Conservation (phyloP, 2,113 vertebrate species). For the Corythoichthys intestinalis region DNA sequence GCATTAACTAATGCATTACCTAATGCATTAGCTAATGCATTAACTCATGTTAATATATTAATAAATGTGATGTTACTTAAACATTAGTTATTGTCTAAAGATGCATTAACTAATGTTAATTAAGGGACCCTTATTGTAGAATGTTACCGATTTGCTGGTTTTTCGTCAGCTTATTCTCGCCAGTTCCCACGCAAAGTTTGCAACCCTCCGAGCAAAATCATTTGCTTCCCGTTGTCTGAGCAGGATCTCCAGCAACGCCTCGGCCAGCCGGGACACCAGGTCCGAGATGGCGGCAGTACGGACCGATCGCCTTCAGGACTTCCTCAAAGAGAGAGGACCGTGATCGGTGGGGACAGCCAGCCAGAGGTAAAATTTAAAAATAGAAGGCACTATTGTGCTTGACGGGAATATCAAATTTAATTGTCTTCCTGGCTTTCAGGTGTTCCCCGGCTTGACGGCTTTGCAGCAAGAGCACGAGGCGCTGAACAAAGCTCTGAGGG, state of each 20-base stretch:
- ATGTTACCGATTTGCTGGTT: too few species aligned
- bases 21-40: too few species aligned
- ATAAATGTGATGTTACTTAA: too few species aligned
- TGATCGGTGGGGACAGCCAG: constrained; percentile 74
- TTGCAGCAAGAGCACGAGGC: constrained; percentile 76
- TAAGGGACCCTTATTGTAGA: too few species aligned
- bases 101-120: too few species aligned
- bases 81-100: too few species aligned
- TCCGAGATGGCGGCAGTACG: constrained; percentile 39
- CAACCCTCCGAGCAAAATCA: background rate
- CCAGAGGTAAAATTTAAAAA: constrained; percentile 53
- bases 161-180: too few species aligned
- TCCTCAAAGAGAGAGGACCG: constrained; percentile 72
- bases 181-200: background rate
- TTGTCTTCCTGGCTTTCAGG: constrained; percentile 36
- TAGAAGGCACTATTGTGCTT: background rate
- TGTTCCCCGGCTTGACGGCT: constrained; percentile 46
- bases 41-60: too few species aligned
- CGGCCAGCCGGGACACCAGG: constrained; percentile 40
- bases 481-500: constrained; percentile 79
- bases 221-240: constrained; percentile 12
- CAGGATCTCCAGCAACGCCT: constrained; percentile 69
- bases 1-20: too few species aligned
- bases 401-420: background rate
- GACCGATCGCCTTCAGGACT: constrained; percentile 59